Evolutionary conservation across 2,113 vertebrate genomes (phyloP), one percentile per base, ranked within the genome.

Genomic region (Tamias sibiricus): DNA sequence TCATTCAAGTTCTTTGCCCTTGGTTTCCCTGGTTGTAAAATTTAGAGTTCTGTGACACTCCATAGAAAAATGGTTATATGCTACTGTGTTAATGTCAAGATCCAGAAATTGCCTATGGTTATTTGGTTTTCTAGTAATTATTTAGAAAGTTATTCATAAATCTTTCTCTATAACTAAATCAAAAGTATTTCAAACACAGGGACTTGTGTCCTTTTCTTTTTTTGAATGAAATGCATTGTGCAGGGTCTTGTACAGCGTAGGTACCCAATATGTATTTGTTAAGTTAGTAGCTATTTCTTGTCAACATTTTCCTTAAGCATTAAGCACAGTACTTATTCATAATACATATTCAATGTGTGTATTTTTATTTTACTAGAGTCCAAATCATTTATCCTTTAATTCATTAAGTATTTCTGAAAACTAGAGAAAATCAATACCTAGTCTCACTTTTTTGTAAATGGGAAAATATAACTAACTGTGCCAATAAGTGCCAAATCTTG

Each of bases 381-480:
- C 32, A 79, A 86, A 74, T 42, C 8, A 44, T 85, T 40, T 90
- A 68, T 79, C 47, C 52, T 74, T 90, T 82, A 94, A 68, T 90
- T 74, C 35, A 42, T 86, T 92, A 54, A 85, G 17, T 66, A 80
- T 85, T 92, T 40, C 72, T 42, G 74, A 74, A 96, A 89, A 80
- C 64, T 54, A 66, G 47, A 9, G 28, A 35, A 89, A 87, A 40
- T 17, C 47, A 85, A 20, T n/a, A 89, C 12, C 47, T 92, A 84
- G 64, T 95, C 42, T 80, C 44, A 12, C 13, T 74, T 49, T 64
- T 47, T 52, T 49, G 3, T 35, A 57, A 92, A 57, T 74, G 22
- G 54, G 64, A 92, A 94, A 85, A 80, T 85, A 28, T 40, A n/a
- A n/a, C n/a, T n/a, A 95, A 49, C 32, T 59, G 80, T 68, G 80